Base-by-base conservation (phyloP, 2,113 vertebrate species). In the Shinisaurus crocodilurus region DNA sequence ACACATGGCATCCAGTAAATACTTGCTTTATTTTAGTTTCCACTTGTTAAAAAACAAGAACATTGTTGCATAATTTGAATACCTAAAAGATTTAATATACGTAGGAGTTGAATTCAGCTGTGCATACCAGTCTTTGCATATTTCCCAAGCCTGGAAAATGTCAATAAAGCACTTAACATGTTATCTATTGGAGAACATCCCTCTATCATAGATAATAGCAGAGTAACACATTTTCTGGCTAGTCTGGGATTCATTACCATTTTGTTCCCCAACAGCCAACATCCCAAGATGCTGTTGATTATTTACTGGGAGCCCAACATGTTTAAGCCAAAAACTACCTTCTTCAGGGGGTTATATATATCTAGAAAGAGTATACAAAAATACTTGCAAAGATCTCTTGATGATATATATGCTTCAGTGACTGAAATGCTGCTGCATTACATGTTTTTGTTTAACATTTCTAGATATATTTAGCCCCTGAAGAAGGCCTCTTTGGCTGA, bases 11-110 rank as follows among this genome's bases (percentile, higher is more conserved):
- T 48, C 69, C 9, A 57, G 89, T 1, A 1, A 48, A 37, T 16
- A 0, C 0, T 82, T 48, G 1, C 70, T 57, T 15, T 37, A 65
- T 23, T 5, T 0, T 86, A 48, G 18, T 82, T 3, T 76, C 48
- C 48, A 34, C 65, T 88, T 90, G 48, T 29, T 32, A 89, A 79
- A 63, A 91, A 82, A 37, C 6, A 89, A 75, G 87, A 23, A 57
- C 0, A 74, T 43, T 82, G 25, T 89, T 43, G 1, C 79, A 72
- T 88, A 37, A 37, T 88, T 40, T 72, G 84, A 95, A 88, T 84
- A 27, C 0, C 25, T 43, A 75, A 85, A 92, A 43, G 0, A 90
- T 77, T 2, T 91, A 15, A 3, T 1, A 15, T 12, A n/a, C n/a
- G n/a, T n/a, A 0, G 80, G 88, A 88, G 0, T 0, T 87, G 92